Base-by-base conservation (phyloP, 2,888 invertebrate species). In the Stenodera caucasica region DNA sequence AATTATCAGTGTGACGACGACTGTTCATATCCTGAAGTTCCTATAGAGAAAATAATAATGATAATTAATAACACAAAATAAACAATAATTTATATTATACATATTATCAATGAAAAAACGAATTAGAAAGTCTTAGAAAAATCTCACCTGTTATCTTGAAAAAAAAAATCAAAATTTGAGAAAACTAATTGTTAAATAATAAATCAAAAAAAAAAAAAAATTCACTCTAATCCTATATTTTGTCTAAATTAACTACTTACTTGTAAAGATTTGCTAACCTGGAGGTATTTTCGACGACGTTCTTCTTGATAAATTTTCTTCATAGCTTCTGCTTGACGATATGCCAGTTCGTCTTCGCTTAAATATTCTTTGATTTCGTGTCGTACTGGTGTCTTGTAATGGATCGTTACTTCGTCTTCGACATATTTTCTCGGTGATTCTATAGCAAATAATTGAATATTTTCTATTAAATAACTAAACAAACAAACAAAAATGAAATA, bases 21-120 rank as follows among this genome's bases (percentile, higher is more conserved):
- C 91, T 93, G 83, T 94, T 94, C 87, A 94, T 94, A 81, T 96
- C 96, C 83, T 94, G 93, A 66, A 96, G 84, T 81, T 96, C 96
- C 84, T 89, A 63, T 57, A 49, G 45, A 32, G 53, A 30, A 32
- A 64, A 64, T 2, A 40, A 8, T 3, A 40, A 40, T 40, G 40
- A 4, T 15, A 5, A 40, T 15, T 7, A 40, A 7, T 5, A 40
- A 5, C 15, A 40, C 3, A 5, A 15, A 7, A 7, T 40, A 40
- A 40, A 26, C 26, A n/a, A n/a, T 40, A 15, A 40, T 40, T 40
- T 14, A n/a, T 5, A 40, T 40, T 2, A 45, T 49, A 26, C 8
- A 2, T 32, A 32, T 7, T 32, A 32, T 7, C 49, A 4, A 5
- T n/a, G 1, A 14, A 15, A n/a, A 49, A 6, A 29, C n/a, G 26